Percentiles rank a stretch among this genome's conserved stretches.
Evolutionary conservation across 23 tunicate species (phyloP).

Genomic region (Halocynthia roretzi): DNA sequence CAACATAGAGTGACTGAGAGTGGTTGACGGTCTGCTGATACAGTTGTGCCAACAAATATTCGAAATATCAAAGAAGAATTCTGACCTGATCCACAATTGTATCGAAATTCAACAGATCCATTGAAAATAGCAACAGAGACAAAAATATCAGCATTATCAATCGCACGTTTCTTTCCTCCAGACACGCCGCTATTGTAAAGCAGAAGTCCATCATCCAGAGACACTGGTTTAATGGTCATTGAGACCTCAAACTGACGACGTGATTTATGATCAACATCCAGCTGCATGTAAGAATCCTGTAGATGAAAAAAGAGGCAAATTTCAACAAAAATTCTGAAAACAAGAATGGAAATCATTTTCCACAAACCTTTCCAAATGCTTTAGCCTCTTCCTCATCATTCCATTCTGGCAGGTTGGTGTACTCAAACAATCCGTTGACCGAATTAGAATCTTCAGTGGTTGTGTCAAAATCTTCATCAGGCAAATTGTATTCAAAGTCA

Average conservation of each 20-base stretch:
- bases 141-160: slow-evolving; percentile 14
- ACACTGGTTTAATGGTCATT: slow-evolving; percentile 38
- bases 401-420: too few relatives aligned
- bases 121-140: slow-evolving; percentile 45
- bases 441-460: too few relatives aligned
- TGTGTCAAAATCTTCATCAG: too few relatives aligned
- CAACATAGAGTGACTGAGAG: neutral
- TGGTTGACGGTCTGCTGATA: neutral
- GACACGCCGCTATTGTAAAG: slow-evolving; percentile 36
- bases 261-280: slow-evolving; percentile 7
- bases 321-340: neutral
- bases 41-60: neutral
- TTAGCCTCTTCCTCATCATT: too few relatives aligned
- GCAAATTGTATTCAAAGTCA: too few relatives aligned
- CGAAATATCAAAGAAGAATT: too few relatives aligned
- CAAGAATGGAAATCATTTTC: neutral
- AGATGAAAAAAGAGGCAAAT: neutral
- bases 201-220: slow-evolving; percentile 61
- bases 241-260: slow-evolving; percentile 23
- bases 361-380: neutral
- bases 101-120: slow-evolving; percentile 68
- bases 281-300: slow-evolving; percentile 62
- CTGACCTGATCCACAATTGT: slow-evolving; percentile 69
- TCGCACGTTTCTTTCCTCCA: slow-evolving; percentile 1
- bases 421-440: too few relatives aligned